A percentile compares a stretch with the other conserved stretches of the same genome.
These are phyloP conservation scores for Trileptium ribeirensis DNA, from an alignment of 2,888 invertebrate genomes.

Conservation along the genomic window DNA sequence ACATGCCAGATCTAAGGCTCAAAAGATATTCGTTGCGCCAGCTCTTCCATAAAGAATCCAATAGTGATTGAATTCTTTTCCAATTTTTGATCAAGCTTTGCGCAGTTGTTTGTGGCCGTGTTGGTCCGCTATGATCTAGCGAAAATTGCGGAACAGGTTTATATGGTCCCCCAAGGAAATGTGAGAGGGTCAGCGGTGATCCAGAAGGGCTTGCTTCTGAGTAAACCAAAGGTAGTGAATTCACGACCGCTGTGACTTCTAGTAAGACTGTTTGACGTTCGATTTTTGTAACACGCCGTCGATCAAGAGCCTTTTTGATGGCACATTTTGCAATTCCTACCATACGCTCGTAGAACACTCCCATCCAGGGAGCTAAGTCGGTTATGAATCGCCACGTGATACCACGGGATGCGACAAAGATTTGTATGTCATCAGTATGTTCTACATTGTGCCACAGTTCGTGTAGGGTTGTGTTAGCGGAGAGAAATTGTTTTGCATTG, in stretches of 20 bases:
- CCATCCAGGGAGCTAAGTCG: constrained; percentile 6
- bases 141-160: background rate
- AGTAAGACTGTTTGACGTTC: background rate
- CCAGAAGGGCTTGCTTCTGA: background rate
- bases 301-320: background rate
- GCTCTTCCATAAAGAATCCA: background rate
- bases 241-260: background rate
- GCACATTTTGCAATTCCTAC: constrained; percentile 18
- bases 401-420: background rate
- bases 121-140: no score
- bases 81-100: background rate
- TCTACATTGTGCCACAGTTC: constrained; percentile 21
- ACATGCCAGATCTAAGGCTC: background rate
- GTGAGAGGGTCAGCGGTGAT: background rate
- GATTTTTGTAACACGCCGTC: background rate
- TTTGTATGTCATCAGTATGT: background rate
- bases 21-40: background rate
- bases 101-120: background rate
- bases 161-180: background rate
- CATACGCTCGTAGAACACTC: constrained; percentile 22
- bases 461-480: constrained; percentile 45
- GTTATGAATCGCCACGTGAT: constrained; percentile 18
- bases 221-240: background rate
- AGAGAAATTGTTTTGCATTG: constrained; percentile 52
- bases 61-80: background rate